Evolutionary conservation across 2,888 invertebrate genomes (phyloP), one percentile per base, ranked within the genome.

Genomic region (Meiosimyza decipiens): DNA sequence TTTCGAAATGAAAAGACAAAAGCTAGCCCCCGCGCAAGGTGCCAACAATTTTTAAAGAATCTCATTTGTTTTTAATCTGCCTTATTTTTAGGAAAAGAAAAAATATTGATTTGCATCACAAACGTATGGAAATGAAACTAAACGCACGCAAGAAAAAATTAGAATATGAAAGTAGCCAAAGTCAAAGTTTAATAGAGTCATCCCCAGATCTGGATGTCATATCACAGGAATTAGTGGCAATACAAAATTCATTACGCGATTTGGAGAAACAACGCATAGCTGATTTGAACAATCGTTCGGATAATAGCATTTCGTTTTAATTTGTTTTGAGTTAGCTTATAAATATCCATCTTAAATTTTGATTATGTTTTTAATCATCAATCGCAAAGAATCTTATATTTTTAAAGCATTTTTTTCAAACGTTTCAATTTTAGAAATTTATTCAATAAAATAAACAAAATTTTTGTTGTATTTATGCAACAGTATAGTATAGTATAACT

Each of bases 111-210:
- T 60, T 65, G 6, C 78, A 78, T 33, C 69, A 75, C 22, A 60
- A 75, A 3, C 80, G 78, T 28, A 73, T 85, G 75, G 78, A 80
- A 49, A 76, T 75, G 6, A 77, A 80, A 52, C 72, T 80, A 1
- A 73, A 73, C n/a, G 49, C 77, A 1, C 76, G 78, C 40, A 76
- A 74, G 51, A 75, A 78, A 9, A 73, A 77, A 9, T 49, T 83
- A n/a, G 75, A 78, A 55, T 86, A 82, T 62, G 80, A 81, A 71
- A 81, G 78, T 16, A 80, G 82, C 22, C 80, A 86, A 69, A 85
- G 84, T 71, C 82, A 83, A 70, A 79, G 79, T 60, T 15, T 63
- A 13, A 15, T 16, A 1, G 52, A 64, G 28, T 49, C 51, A 50
- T 72, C 73, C 28, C 69, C 72, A 4, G 72, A 70, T 28, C 50